Base-by-base conservation (phyloP, 2,888 invertebrate species). In the Cheilosia pagana region DNA sequence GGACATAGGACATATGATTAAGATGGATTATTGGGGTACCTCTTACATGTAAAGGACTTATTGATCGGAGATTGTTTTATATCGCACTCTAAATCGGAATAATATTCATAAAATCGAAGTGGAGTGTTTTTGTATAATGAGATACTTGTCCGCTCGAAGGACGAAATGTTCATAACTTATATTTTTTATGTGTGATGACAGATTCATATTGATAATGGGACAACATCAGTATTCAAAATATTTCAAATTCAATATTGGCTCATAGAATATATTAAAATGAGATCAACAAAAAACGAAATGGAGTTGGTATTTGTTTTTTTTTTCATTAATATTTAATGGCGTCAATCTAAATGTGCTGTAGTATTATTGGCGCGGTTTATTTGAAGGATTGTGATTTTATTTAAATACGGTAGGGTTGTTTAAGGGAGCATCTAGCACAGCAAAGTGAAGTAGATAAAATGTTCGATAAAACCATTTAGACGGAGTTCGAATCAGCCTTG, bases 191-290 rank as follows among this genome's bases (percentile, higher is more conserved):
- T 8, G 19, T 16, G 45, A 45, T 3, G 10, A 45, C 16, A 43
- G 43, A 43, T 8, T 35, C 35, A 35, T 35, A 35, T 35, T 35
- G 8, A 16, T 45, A 16, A 45, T 16, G 19, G 8, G 3, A 19
- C 19, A 8, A 45, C 45, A 45, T 45, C 45, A 45, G 45, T 16
- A 59, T 59, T 59, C 59, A 41, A 41, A 59, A 59, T 59, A 59
- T 59, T 59, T 59, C 41, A 35, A 21, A 35, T 41, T 59, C 59
- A 59, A 59, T 41, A 59, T 59, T 59, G 59, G n/a, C 59, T 59
- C 59, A 1, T 45, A 19, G 19, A 19, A 19, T 45, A 45, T 45
- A 45, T 45, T 45, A 8, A 45, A 16, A 16, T 45, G 7, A 19
- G 8, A 8, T 45, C 10, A 16, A 8, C 45, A 19, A 16, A 45